phyloP scores from a whole-genome alignment of 2,797 vertebrate species.

The Tenualosa thibaudeaui region DNA sequence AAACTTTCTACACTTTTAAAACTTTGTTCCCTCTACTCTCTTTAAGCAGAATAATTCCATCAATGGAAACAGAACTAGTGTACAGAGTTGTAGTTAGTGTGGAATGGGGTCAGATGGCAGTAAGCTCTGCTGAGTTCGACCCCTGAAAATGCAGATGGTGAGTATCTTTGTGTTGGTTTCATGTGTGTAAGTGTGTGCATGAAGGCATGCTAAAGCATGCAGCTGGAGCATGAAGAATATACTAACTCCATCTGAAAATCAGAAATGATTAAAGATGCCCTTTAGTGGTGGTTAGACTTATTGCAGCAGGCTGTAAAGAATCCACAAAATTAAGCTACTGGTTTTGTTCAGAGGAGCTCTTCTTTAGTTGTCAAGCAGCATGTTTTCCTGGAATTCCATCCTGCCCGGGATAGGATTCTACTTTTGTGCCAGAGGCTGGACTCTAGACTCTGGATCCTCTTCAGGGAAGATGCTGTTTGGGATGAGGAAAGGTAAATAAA shows the following conservation, averaged over 20 bases:
- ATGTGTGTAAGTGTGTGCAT: conserved; percentile 25
- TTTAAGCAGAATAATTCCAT: too few species aligned
- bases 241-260: conserved; percentile 40
- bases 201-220: conserved; percentile 26
- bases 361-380: conserved; percentile 32
- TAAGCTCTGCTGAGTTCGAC: not conserved
- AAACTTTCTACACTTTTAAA: too few species aligned
- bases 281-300: conserved; percentile 32
- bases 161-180: conserved; percentile 25
- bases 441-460: not conserved
- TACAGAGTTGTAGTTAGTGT: too few species aligned
- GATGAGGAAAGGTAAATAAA: conserved; percentile 9
- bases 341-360: conserved; percentile 40
- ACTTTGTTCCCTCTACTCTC: too few species aligned
- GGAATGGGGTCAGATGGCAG: not conserved
- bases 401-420: conserved; percentile 33
- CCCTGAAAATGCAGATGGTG: conserved; percentile 19
- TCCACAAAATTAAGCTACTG: conserved; percentile 21
- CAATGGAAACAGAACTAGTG: too few species aligned
- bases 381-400: conserved; percentile 38
- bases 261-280: conserved; percentile 50
- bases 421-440: conserved; percentile 14
- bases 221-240: conserved; percentile 37
- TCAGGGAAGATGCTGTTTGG: not conserved
- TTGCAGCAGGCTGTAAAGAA: conserved; percentile 35